Base-by-base conservation (phyloP, 1,140 invertebrate species). In the Apolygus lucorum region DNA sequence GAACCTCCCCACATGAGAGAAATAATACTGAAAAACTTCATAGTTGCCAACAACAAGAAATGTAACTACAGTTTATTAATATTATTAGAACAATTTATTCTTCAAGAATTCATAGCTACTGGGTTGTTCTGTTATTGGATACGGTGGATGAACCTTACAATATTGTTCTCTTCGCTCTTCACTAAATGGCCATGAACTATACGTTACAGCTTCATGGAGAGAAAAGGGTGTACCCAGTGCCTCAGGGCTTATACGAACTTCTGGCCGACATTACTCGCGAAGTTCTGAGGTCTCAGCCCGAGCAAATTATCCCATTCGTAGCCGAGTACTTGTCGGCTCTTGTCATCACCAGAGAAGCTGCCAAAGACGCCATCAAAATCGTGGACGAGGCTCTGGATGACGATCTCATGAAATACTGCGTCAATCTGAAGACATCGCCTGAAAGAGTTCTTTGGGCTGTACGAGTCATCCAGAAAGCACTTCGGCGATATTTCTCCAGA, bases 211-310 rank as follows among this genome's bases (percentile, higher is more conserved):
- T 70, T 1, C 69, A 72, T 28, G 72, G 72, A n/a, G 72, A 72
- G 26, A 54, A 59, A 27, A 17, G 27, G 22, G 49, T 65, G 28
- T 70, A 72, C 42, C 72, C 54, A 26, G 27, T 72, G 11, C 72
- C 72, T 13, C 24, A 68, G 1, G 72, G 72, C 17, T 62, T 73
- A 28, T 59, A 71, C 59, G 72, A 73, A 62, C 28, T 73, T 34
- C 54, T 71, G 34, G 70, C 68, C 66, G 72, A 73, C 54, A 70
- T 73, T 1, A 34, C 71, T 13, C 49, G 72, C 14, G 72, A 73
- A 28, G 72, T 73, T 62, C 49, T 73, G 54, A 49, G 70, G 21
- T 59, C 64, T 25, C 67, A 73, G 52, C 72, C 72, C 1, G 49
- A n/a, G 8, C 25, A 69, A 14, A 52, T 73, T 22, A 52, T 65